A percentile compares a stretch with the other conserved stretches of the same genome.
phyloP scores from a whole-genome alignment of 2,888 invertebrate genomes.

The Phaedon cochleariae region DNA sequence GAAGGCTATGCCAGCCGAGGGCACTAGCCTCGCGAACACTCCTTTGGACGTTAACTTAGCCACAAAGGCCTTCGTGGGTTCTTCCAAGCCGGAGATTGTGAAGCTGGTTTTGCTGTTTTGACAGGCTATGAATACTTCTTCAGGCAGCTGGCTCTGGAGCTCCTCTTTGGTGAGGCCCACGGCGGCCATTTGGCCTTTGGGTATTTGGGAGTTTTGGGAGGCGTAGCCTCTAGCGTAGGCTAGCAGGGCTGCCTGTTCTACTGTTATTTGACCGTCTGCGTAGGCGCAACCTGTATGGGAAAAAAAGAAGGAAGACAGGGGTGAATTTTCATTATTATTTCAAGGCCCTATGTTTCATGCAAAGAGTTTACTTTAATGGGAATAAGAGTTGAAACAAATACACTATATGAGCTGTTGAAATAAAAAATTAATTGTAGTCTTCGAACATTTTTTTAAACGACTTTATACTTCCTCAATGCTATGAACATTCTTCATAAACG shows the following conservation, averaged over 20 bases:
- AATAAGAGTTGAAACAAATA: too few species aligned
- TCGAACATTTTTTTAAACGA: too few species aligned
- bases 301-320: too few species aligned
- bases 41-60: conserved; percentile 71
- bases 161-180: conserved; percentile 65
- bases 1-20: conserved; percentile 83
- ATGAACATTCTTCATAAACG: too few species aligned
- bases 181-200: conserved; percentile 67
- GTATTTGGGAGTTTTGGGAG: conserved; percentile 54
- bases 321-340: too few species aligned
- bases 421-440: too few species aligned
- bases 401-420: too few species aligned
- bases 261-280: conserved; percentile 70
- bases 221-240: conserved; percentile 68
- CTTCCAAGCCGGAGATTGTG: conserved; percentile 89
- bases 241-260: conserved; percentile 68
- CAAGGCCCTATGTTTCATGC: too few species aligned
- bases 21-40: conserved; percentile 80
- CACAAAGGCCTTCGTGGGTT: conserved; percentile 73
- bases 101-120: conserved; percentile 87
- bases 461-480: too few species aligned
- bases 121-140: conserved; percentile 85
- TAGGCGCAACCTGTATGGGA: conserved; percentile 67
- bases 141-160: conserved; percentile 70
- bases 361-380: too few species aligned